These are phyloP conservation scores for Orientallactaga sibirica DNA, from an alignment of 2,797 vertebrate species.

Conservation along the genomic window DNA sequence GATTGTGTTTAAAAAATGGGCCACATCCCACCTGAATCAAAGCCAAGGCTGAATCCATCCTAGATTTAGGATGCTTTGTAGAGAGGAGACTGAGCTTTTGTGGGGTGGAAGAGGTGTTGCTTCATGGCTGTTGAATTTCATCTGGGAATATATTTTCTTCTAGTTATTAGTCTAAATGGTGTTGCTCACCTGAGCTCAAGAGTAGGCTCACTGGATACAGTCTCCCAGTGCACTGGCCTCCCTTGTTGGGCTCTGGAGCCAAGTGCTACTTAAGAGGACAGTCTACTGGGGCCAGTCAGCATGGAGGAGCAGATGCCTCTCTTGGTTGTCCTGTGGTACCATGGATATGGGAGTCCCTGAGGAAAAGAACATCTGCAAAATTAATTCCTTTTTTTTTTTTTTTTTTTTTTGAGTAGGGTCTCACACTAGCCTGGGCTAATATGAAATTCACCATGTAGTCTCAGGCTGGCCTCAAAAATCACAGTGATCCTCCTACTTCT, in stretches of 20 bases:
- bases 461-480: no score
- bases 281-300: background rate
- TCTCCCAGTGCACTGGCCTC: background rate
- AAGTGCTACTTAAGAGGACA: background rate
- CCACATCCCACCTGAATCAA: background rate
- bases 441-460: no score
- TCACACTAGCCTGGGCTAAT: no score
- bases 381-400: background rate
- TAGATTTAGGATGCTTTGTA: background rate
- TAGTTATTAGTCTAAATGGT: no score
- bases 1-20: background rate
- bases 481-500: no score
- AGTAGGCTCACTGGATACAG: no score
- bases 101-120: background rate
- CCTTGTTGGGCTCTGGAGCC: background rate
- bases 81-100: background rate
- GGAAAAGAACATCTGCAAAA: background rate
- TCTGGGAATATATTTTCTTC: background rate
- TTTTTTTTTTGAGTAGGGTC: background rate
- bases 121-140: no score
- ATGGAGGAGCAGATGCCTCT: background rate
- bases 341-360: rapidly evolving
- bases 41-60: background rate
- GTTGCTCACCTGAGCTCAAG: background rate
- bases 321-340: background rate